These are phyloP conservation scores for Suncus etruscus DNA, from an alignment of 2,113 vertebrate species.

Conservation along the genomic window DNA sequence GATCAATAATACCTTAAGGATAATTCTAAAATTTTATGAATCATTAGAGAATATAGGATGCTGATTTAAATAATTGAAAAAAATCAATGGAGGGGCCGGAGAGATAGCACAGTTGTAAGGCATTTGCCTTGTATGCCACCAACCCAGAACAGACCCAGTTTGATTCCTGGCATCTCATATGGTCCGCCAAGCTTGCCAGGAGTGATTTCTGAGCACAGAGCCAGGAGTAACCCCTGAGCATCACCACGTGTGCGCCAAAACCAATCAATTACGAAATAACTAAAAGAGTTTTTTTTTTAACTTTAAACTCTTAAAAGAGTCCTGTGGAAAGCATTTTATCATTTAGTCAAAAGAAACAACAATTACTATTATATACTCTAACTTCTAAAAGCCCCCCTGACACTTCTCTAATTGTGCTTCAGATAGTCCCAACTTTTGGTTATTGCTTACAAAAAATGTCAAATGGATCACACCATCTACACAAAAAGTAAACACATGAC, in stretches of 20 bases:
- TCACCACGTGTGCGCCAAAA: too few species aligned
- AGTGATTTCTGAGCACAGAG: too few species aligned
- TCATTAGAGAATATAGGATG: slow-evolving; percentile 6
- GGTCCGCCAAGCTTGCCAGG: too few species aligned
- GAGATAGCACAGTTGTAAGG: too few species aligned
- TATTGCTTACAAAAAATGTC: neutral
- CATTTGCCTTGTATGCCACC: too few species aligned
- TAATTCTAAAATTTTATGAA: slow-evolving; percentile 38
- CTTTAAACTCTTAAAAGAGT: too few species aligned
- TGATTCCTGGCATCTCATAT: too few species aligned
- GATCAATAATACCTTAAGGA: neutral
- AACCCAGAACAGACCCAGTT: too few species aligned
- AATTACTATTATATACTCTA: slow-evolving; percentile 3
- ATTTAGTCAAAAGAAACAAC: slow-evolving; percentile 48
- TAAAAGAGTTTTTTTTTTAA: too few species aligned
- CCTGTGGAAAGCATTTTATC: neutral
- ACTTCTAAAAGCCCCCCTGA: neutral
- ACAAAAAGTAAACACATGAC: neutral
- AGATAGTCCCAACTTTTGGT: slow-evolving; percentile 43
- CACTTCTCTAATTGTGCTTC: slow-evolving; percentile 4
- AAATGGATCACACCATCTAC: neutral
- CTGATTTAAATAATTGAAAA: slow-evolving; percentile 53
- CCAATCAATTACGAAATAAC: too few species aligned
- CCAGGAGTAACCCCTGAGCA: too few species aligned
- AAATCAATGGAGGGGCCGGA: neutral